phyloP scores from a whole-genome alignment of 1,140 invertebrate genomes.

The Caenorhabditis brenneri region DNA sequence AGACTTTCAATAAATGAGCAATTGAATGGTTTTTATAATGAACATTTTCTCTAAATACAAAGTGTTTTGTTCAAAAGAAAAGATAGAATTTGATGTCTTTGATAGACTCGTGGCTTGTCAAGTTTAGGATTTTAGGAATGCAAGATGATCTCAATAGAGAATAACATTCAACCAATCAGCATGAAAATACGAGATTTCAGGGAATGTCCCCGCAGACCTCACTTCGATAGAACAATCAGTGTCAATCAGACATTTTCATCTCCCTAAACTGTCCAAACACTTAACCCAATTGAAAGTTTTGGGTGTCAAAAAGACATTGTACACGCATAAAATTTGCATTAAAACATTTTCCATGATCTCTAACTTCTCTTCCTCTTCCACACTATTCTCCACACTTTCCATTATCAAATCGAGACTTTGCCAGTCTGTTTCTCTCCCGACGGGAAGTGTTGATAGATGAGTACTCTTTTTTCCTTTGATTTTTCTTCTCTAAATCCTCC shows the following conservation, averaged over 20 bases:
- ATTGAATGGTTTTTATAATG: neutral
- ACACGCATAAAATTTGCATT: slow-evolving; percentile 21
- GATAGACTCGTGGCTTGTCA: no score
- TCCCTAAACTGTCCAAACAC: no score
- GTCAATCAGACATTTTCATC: no score
- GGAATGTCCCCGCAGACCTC: no score
- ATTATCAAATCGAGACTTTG: neutral
- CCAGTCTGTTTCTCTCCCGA: neutral
- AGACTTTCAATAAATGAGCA: neutral
- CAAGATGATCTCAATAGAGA: no score
- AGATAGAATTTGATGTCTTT: no score
- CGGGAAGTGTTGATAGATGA: neutral
- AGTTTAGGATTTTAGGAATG: no score
- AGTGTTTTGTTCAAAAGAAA: no score
- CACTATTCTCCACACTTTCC: neutral
- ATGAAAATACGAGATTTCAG: no score
- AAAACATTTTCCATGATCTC: neutral
- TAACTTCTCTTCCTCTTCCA: neutral
- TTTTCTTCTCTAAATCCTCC: slow-evolving; percentile 2
- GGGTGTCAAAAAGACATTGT: neutral
- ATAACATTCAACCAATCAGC: no score
- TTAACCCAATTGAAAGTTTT: neutral
- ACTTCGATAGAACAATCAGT: no score
- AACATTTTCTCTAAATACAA: neutral
- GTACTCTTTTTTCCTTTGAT: neutral